These are phyloP conservation scores for Clinocottus analis DNA, from an alignment of 2,113 vertebrate genomes.

Conservation along the genomic window DNA sequence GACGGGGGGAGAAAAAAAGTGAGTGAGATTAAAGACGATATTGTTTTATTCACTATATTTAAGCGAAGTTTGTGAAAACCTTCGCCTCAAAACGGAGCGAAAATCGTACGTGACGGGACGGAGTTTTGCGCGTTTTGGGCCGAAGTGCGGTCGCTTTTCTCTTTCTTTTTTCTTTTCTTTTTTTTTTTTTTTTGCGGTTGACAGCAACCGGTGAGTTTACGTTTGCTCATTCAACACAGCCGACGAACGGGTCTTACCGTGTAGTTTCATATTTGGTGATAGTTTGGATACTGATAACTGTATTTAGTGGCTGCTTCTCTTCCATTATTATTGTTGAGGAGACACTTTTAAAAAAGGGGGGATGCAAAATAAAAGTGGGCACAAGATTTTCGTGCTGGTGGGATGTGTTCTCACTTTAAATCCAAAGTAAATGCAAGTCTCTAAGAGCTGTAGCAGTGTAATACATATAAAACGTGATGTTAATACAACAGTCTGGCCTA, in stretches of 20 bases:
- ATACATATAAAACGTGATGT: constrained; percentile 12
- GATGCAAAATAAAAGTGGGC: constrained; percentile 9
- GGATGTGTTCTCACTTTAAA: constrained; percentile 26
- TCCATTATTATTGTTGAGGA: not conserved
- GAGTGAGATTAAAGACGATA: not conserved
- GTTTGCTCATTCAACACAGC: constrained; percentile 20
- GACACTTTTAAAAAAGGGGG: not conserved
- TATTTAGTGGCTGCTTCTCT: not conserved
- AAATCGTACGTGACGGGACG: constrained; percentile 19
- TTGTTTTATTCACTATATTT: not conserved
- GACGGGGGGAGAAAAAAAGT: not conserved
- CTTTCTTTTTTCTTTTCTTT: too few relatives aligned
- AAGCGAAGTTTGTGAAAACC: constrained; percentile 11
- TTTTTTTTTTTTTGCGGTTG: constrained; percentile 42
- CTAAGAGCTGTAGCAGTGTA: not conserved
- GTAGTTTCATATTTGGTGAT: not conserved
- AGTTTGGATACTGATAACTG: not conserved
- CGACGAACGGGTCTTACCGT: not conserved
- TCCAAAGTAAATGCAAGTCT: constrained; percentile 29
- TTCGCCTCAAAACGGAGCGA: constrained; percentile 10
- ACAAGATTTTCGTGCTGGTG: not conserved
- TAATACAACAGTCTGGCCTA: not conserved
- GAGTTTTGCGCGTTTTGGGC: constrained; percentile 29
- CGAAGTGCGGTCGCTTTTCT: constrained; percentile 13
- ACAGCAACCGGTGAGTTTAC: constrained; percentile 67